Conservation (phyloP, 2,888 invertebrate genomes). For the Euplexia lucipara region DNA sequence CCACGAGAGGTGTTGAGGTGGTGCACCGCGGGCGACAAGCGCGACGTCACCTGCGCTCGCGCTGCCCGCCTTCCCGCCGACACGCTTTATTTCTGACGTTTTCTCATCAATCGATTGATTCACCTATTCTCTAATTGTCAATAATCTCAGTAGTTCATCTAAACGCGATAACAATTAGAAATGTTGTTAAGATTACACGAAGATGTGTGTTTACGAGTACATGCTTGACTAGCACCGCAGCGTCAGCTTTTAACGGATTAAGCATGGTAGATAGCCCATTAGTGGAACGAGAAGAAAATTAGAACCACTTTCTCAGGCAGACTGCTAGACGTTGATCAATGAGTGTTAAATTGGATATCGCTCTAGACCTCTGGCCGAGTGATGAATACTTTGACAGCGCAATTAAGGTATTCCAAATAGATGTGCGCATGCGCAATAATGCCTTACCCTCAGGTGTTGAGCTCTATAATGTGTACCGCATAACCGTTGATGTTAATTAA, state of each 20-base stretch:
- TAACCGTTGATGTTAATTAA: constrained; percentile 49
- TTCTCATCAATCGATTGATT: constrained; percentile 46
- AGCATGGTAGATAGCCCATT: constrained; percentile 5
- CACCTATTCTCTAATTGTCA: constrained; percentile 13
- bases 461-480: constrained; percentile 15
- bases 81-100: constrained; percentile 45
- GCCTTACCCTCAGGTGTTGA: constrained; percentile 58
- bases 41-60: constrained; percentile 24
- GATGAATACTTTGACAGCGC: constrained; percentile 82
- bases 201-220: not conserved
- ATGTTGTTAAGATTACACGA: constrained; percentile 1
- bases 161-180: not conserved
- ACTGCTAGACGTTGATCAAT: constrained; percentile 74
- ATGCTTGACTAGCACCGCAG: not conserved
- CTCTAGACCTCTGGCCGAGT: constrained; percentile 65
- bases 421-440: constrained; percentile 66
- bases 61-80: constrained; percentile 2
- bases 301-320: constrained; percentile 74
- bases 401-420: constrained; percentile 73
- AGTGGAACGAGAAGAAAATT: constrained; percentile 42
- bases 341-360: constrained; percentile 77
- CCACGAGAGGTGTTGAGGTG: constrained; percentile 42
- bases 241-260: constrained; percentile 22
- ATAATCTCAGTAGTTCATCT: constrained; percentile 16
- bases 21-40: constrained; percentile 10